These are phyloP conservation scores for Selenia dentaria DNA, from an alignment of 2,888 invertebrate species.

Conservation along the genomic window DNA sequence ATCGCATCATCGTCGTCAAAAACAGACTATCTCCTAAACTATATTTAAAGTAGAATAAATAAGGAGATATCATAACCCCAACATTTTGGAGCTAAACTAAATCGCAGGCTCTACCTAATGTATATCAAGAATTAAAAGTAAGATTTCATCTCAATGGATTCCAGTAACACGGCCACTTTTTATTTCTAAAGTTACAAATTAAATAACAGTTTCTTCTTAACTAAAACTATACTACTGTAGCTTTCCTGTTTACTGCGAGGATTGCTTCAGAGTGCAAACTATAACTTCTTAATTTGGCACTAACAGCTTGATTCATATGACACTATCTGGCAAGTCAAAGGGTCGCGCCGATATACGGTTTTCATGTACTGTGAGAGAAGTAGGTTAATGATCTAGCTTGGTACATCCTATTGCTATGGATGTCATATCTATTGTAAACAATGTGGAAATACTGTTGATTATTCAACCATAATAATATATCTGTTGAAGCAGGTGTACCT, in stretches of 20 bases:
- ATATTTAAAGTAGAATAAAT: too few species aligned
- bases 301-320: conserved; percentile 49
- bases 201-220: too few species aligned
- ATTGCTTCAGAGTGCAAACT: neutral
- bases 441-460: neutral
- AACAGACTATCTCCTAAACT: too few species aligned
- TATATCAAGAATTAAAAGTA: too few species aligned
- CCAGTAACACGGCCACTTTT: too few species aligned
- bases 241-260: neutral
- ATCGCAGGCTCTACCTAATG: too few species aligned
- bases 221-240: conserved; percentile 2
- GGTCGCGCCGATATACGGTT: conserved; percentile 59
- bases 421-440: conserved; percentile 12
- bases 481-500: too few species aligned
- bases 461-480: neutral
- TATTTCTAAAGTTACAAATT: too few species aligned
- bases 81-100: too few species aligned
- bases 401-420: conserved; percentile 16
- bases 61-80: too few species aligned
- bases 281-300: conserved; percentile 44
- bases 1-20: too few species aligned
- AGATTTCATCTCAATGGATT: too few species aligned
- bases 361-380: conserved; percentile 50
- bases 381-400: conserved; percentile 56
- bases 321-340: conserved; percentile 65